Evolutionary conservation across 2,797 vertebrate species (phyloP).

Genomic region (Sebastiscus tertius): DNA sequence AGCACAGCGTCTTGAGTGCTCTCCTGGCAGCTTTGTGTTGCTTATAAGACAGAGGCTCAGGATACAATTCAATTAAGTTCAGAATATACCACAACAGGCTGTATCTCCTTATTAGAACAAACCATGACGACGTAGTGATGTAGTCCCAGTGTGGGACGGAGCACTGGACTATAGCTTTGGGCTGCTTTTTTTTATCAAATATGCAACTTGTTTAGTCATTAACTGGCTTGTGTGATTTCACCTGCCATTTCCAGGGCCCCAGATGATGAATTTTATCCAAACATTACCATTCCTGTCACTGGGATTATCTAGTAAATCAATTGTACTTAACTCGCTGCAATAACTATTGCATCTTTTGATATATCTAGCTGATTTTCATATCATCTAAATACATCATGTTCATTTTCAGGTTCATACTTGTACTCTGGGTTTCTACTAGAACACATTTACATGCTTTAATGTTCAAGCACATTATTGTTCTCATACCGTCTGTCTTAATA

Average conservation of each 20-base stretch:
- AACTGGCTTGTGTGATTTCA: neutral
- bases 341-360: neutral
- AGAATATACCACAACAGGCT: conserved; percentile 59
- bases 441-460: too few species aligned
- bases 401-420: too few species aligned
- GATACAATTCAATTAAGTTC: conserved; percentile 78
- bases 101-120: conserved; percentile 63
- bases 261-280: neutral
- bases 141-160: neutral
- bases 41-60: conserved; percentile 69
- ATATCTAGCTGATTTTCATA: neutral
- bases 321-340: neutral
- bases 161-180: neutral
- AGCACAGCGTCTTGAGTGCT: conserved; percentile 77
- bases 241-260: neutral
- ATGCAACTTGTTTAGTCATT: neutral
- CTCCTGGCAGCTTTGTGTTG: conserved; percentile 81
- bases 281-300: neutral
- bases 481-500: too few species aligned
- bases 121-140: conserved; percentile 45
- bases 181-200: neutral
- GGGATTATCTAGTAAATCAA: neutral
- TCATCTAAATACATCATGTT: too few species aligned
- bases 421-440: too few species aligned
- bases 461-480: too few species aligned